A percentile compares a stretch with the other conserved stretches of the same genome.
Conservation (phyloP, 2,797 vertebrate species). For the Stomatorhinus walkeri region DNA sequence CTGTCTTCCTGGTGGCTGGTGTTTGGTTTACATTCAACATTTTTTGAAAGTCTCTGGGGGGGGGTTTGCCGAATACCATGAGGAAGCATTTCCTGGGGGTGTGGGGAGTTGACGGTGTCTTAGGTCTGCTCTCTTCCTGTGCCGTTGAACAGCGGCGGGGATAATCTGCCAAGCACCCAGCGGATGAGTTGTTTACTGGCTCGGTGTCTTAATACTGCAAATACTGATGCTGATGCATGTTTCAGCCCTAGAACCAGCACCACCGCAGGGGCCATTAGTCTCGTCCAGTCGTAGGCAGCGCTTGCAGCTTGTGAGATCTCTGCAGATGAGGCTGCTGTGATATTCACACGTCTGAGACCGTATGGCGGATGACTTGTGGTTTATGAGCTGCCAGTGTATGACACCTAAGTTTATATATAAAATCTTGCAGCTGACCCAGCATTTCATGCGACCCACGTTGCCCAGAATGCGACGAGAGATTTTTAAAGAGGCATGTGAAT, state of each 20-base stretch:
- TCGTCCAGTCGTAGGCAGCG: not conserved
- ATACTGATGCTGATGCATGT: not conserved
- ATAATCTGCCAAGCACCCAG: not conserved
- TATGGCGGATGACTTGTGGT: not conserved
- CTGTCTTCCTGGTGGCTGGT: slow-evolving; percentile 23
- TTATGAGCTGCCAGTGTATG: not conserved
- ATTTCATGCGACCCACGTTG: not conserved
- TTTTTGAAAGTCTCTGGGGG: slow-evolving; percentile 8
- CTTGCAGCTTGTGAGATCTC: not conserved
- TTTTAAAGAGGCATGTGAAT: not conserved
- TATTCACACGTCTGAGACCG: not conserved
- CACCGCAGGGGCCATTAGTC: not conserved
- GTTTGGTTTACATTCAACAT: slow-evolving; percentile 19
- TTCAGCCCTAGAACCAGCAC: not conserved
- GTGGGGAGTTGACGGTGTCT: not conserved
- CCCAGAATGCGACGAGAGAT: not conserved
- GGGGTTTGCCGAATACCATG: not conserved
- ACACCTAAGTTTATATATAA: not conserved
- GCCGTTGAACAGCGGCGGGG: not conserved
- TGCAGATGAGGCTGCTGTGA: not conserved
- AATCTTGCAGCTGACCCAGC: not conserved
- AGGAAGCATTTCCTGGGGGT: not conserved
- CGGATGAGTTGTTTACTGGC: not conserved
- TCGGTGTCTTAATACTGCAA: not conserved
- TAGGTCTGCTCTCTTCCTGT: not conserved